These are phyloP conservation scores for Nesoenas mayeri DNA, from an alignment of 2,113 vertebrate species.

Conservation along the genomic window DNA sequence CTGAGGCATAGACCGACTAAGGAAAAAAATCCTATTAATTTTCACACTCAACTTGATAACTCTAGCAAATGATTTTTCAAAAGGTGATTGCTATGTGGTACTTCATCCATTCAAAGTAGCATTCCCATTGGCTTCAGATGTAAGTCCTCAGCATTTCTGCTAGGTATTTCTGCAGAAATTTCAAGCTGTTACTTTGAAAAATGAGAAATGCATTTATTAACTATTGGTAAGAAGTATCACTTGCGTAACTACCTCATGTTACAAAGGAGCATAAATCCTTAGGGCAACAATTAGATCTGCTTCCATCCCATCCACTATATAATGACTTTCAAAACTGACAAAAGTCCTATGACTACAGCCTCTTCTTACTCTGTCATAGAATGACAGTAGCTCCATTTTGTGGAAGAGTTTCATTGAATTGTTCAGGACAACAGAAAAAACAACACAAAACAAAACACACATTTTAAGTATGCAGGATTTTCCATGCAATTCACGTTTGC, in stretches of 20 bases:
- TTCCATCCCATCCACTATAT: background rate
- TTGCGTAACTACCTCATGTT: background rate
- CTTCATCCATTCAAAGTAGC: background rate
- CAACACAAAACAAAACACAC: background rate
- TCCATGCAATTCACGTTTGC: background rate
- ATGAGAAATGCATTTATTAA: background rate
- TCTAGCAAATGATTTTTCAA: conserved; percentile 16
- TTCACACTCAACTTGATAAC: conserved; percentile 20
- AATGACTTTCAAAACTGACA: background rate
- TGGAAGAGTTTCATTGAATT: background rate
- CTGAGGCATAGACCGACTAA: background rate
- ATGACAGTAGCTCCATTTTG: background rate
- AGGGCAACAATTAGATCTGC: background rate
- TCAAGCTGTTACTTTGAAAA: background rate
- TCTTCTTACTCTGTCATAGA: background rate
- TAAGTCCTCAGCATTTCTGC: background rate
- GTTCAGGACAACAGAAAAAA: background rate
- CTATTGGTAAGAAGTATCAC: background rate
- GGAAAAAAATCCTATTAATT: conserved; percentile 41
- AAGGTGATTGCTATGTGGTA: background rate
- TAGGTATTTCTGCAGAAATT: background rate
- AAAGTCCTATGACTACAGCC: background rate
- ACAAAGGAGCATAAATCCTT: background rate
- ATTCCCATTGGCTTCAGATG: background rate
- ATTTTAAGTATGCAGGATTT: background rate